Evolutionary conservation across 2,113 vertebrate genomes (phyloP).

Genomic region (Dendropsophus ebraccatus): DNA sequence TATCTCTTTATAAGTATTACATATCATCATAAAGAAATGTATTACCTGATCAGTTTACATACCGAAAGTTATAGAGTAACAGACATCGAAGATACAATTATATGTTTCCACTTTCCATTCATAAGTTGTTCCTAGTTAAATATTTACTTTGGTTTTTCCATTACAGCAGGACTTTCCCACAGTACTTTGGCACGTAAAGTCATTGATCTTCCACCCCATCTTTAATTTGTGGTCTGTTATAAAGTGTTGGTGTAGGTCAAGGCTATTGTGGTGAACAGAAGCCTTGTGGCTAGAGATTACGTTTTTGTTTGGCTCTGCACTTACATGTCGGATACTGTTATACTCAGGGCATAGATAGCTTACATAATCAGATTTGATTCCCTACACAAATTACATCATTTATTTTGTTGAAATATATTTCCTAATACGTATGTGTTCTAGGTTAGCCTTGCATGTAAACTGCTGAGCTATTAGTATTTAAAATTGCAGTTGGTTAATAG

Average conservation of each 20-base stretch:
- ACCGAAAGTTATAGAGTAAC: background rate
- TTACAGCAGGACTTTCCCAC: constrained; percentile 43
- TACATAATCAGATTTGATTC: constrained; percentile 16
- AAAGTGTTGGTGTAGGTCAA: constrained; percentile 54
- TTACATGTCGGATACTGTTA: constrained; percentile 8
- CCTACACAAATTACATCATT: constrained; percentile 30
- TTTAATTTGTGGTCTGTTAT: constrained; percentile 48
- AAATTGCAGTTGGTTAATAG: constrained; percentile 4
- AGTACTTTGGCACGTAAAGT: constrained; percentile 45
- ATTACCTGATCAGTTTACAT: background rate
- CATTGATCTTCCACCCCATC: constrained; percentile 35
- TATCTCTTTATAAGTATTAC: background rate
- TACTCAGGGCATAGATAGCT: constrained; percentile 9
- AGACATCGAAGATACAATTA: constrained; percentile 3
- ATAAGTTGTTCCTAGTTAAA: constrained; percentile 38
- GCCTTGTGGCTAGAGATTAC: constrained; percentile 25
- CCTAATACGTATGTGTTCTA: constrained; percentile 1
- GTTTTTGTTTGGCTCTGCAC: constrained; percentile 31
- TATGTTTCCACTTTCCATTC: constrained; percentile 19
- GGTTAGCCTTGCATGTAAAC: background rate
- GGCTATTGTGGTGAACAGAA: constrained; percentile 47
- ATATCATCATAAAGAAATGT: background rate
- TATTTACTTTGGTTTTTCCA: constrained; percentile 48
- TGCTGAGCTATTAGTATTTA: constrained; percentile 29
- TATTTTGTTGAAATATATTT: constrained; percentile 23